Evolutionary conservation across 2,113 vertebrate species (phyloP).

Genomic region (Takifugu flavidus): DNA sequence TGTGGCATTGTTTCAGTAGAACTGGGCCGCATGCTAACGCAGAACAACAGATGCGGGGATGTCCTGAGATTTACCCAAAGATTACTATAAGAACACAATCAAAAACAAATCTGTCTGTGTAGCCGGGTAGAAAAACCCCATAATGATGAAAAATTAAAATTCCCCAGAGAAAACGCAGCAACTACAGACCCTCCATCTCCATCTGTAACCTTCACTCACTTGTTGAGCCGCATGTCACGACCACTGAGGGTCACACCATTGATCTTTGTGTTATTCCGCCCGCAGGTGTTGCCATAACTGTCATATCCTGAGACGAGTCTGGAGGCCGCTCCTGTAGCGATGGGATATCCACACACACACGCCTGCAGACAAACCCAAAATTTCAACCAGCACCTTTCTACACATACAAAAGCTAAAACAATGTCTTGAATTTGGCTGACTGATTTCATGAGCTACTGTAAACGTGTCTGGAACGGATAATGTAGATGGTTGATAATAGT

Average conservation of each 20-base stretch:
- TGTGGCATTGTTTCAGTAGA: constrained; percentile 63
- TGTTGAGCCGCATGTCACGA: constrained; percentile 83
- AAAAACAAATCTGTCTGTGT: background rate
- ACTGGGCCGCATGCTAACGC: constrained; percentile 33
- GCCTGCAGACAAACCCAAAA: constrained; percentile 65
- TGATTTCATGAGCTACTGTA: no score
- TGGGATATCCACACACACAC: constrained; percentile 89
- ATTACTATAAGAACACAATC: background rate
- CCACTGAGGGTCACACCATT: constrained; percentile 86
- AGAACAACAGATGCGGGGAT: constrained; percentile 14
- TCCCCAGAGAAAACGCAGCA: no score
- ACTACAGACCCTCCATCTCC: no score
- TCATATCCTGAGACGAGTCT: constrained; percentile 92
- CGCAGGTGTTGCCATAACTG: constrained; percentile 96
- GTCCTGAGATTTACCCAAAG: constrained; percentile 8
- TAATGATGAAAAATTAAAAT: no score
- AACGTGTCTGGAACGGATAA: no score
- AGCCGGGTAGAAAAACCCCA: no score
- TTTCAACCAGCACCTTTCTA: no score
- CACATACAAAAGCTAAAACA: no score
- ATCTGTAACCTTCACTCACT: constrained; percentile 72
- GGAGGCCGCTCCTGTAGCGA: constrained; percentile 89
- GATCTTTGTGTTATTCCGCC: constrained; percentile 85
- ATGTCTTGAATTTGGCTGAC: no score
- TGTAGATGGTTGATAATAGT: no score